Evolutionary conservation across 1,140 invertebrate species (phyloP), one percentile per base, ranked within the genome.

Genomic region (Lepidurus packardi): DNA sequence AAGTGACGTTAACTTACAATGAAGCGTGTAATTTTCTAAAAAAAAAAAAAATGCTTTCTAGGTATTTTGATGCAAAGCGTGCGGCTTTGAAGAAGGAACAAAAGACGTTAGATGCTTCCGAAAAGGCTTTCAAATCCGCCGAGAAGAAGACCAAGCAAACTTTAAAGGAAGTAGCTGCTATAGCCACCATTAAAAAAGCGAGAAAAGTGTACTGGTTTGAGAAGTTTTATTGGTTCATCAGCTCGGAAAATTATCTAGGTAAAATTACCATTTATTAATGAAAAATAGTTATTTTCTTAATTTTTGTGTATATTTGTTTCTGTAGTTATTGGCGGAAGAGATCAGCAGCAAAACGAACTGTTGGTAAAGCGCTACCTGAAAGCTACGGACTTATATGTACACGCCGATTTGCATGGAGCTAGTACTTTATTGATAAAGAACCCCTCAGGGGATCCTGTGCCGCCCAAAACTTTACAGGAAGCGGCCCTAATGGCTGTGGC

Each of bases 211-310:
- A 92, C 85, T 98, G 97, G 97, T 99, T 99, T 89, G 98, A 99
- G 86, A 99, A 99, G 85, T 99, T 99, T 85, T 94, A 92, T 83
- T 99, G 98, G 98, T 99, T 99, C 85, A 96, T 99, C 81, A 96
- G 93, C 43, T 97, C 97, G 0, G 98, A 99, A 86, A 98, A 98
- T 86, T 99, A 95, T 87, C 85, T 99, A 74, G 86, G 91, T 91
- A 83, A 83, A 34, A 34, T 34, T 1, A 34, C 25, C 25, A 34
- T 34, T 85, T 84, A 73, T 53, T 78, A 41, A 16, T 0, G 75
- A 47, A 42, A 25, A 47, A 76, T 77, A 77, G 79, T 76, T 81
- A 73, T 81, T 75, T 82, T 43, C 6, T 75, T 16, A 75, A n/a
- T 43, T 13, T 75, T 13, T 16, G 21, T 8, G 73, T 34, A 21